phyloP scores from a whole-genome alignment of 1,140 invertebrate genomes.

The Cotesia chilonis region DNA sequence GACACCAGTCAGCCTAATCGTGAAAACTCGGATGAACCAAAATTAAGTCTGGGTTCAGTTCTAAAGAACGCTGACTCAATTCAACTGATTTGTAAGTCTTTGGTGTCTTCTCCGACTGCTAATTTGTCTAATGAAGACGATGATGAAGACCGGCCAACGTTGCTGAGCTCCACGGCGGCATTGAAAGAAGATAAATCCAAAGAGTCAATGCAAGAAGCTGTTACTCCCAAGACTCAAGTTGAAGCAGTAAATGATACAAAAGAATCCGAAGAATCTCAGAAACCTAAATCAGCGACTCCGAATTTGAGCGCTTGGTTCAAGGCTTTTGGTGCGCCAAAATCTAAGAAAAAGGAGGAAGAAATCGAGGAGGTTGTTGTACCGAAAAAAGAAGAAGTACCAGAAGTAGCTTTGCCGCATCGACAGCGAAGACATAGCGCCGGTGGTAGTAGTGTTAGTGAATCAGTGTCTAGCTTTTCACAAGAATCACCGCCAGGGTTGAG shows the following conservation, averaged over 20 bases:
- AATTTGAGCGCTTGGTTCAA: constrained; percentile 91
- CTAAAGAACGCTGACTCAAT: constrained; percentile 70
- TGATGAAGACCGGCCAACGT: constrained; percentile 48
- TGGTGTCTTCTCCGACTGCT: constrained; percentile 59
- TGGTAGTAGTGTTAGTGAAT: constrained; percentile 62
- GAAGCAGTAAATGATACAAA: constrained; percentile 53
- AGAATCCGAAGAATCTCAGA: constrained; percentile 52
- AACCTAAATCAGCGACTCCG: constrained; percentile 72
- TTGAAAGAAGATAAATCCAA: constrained; percentile 43
- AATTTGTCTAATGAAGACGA: constrained; percentile 61
- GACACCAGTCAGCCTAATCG: constrained; percentile 45
- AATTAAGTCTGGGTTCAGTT: constrained; percentile 82
- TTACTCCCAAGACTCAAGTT: constrained; percentile 34
- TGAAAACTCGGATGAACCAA: constrained; percentile 71
- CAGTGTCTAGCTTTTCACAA: constrained; percentile 62
- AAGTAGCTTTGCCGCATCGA: constrained; percentile 45
- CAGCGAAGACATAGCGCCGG: constrained; percentile 60
- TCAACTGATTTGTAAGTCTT: constrained; percentile 60
- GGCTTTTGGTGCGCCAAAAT: constrained; percentile 84
- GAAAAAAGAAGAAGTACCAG: constrained; percentile 53
- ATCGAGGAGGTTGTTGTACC: constrained; percentile 41
- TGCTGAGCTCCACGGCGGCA: constrained; percentile 32
- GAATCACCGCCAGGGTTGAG: constrained; percentile 58
- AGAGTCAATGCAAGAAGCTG: constrained; percentile 33
- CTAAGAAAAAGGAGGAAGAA: constrained; percentile 63